Percentiles rank a stretch among this genome's conserved stretches.
phyloP scores from a whole-genome alignment of 2,797 vertebrate species.

The Onychomys leucogaster region DNA sequence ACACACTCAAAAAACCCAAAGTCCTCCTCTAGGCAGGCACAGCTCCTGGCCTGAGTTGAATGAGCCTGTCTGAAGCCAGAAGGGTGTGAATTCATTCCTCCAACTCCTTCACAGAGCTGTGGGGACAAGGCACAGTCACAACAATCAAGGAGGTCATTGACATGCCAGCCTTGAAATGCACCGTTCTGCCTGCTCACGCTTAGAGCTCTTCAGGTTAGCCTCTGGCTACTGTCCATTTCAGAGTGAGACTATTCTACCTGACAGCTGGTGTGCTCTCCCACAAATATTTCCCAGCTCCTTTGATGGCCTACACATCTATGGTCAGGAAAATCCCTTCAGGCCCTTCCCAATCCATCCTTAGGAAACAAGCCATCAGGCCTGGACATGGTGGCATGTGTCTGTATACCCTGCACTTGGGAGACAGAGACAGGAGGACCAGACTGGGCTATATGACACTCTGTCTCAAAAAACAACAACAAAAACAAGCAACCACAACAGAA shows the following conservation, averaged over 20 bases:
- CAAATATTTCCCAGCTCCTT: not conserved
- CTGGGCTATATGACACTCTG: not conserved
- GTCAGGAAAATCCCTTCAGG: not conserved
- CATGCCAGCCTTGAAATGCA: not conserved
- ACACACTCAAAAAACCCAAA: constrained; percentile 45
- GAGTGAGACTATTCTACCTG: no score
- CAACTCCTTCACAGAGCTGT: not conserved
- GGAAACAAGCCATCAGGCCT: not conserved
- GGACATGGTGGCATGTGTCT: not conserved
- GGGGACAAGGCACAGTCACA: not conserved
- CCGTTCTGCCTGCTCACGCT: not conserved
- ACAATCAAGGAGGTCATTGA: not conserved
- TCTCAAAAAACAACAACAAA: not conserved
- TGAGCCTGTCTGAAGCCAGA: not conserved
- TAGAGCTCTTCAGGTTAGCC: not conserved
- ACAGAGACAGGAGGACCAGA: not conserved
- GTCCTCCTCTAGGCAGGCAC: not conserved
- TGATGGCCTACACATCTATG: not conserved
- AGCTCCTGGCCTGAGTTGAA: not conserved
- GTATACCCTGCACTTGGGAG: not conserved
- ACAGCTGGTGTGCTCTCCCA: no score
- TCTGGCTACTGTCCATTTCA: not conserved
- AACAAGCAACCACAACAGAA: not conserved
- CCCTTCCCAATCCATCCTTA: not conserved
- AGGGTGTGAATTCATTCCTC: not conserved